Conservation (phyloP, 2,888 invertebrate genomes). For the Epinotia brunnichana region DNA sequence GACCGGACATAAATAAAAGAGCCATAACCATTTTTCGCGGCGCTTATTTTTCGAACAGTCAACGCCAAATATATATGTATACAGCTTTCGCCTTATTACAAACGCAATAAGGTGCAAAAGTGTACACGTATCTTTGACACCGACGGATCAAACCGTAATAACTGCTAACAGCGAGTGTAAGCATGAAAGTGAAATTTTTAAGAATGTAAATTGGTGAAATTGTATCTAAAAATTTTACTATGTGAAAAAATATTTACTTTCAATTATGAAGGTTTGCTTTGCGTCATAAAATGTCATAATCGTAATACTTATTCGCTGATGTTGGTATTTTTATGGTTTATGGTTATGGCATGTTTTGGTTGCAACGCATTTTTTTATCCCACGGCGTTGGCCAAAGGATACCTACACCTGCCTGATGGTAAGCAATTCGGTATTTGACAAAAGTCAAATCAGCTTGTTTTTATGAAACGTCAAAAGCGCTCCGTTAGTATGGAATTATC, state of each 20-base stretch:
- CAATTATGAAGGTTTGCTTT: constrained; percentile 34
- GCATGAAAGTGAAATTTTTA: constrained; percentile 60
- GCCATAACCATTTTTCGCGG: constrained; percentile 48
- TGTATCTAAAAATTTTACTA: constrained; percentile 41
- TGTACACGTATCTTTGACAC: neutral
- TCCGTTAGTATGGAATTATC: too few species aligned
- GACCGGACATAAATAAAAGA: constrained; percentile 39
- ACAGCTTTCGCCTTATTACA: constrained; percentile 1
- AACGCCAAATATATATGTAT: neutral
- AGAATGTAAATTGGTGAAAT: constrained; percentile 62
- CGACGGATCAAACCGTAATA: constrained; percentile 46
- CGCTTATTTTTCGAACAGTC: constrained; percentile 49
- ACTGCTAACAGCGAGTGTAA: constrained; percentile 54
- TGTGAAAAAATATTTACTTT: constrained; percentile 41
- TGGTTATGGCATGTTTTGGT: neutral
- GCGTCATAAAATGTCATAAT: constrained; percentile 25
- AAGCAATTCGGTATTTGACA: too few species aligned
- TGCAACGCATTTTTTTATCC: too few species aligned
- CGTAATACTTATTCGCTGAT: constrained; percentile 2
- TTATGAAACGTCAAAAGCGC: too few species aligned
- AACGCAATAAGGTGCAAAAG: neutral
- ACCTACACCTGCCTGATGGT: too few species aligned
- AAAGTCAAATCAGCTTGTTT: too few species aligned
- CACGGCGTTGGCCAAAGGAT: too few species aligned
- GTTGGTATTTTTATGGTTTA: constrained; percentile 13